Evolutionary conservation across 2,797 vertebrate genomes (phyloP).

Genomic region (Paramormyrops hopkinsi): DNA sequence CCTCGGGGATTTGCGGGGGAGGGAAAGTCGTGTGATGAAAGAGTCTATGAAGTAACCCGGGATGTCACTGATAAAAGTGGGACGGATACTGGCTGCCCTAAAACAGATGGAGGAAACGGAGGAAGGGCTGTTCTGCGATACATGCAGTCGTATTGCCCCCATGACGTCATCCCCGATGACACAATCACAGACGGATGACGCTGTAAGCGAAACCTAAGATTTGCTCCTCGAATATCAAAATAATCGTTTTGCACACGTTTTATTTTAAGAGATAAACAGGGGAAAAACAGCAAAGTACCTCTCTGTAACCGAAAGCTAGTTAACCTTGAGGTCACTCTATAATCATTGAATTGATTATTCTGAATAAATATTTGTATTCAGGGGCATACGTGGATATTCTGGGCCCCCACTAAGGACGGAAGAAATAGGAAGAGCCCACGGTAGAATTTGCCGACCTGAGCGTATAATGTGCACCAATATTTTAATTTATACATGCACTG

Average conservation of each 20-base stretch:
- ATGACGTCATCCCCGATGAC: slow-evolving; percentile 42
- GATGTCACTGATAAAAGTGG: slow-evolving; percentile 50
- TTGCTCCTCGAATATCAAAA: not conserved
- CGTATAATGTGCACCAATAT: too few species aligned
- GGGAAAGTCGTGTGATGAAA: slow-evolving; percentile 54
- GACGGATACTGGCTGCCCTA: slow-evolving; percentile 56
- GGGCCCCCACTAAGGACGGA: too few species aligned
- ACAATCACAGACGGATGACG: not conserved
- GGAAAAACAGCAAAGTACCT: not conserved
- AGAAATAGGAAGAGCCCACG: too few species aligned
- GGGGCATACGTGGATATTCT: not conserved
- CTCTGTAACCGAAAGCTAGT: not conserved
- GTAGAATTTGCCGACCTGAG: too few species aligned
- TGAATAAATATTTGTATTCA: not conserved
- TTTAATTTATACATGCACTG: too few species aligned
- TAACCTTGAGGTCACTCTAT: not conserved
- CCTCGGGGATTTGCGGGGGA: slow-evolving; percentile 44
- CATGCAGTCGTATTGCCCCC: slow-evolving; percentile 44
- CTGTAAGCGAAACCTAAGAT: not conserved
- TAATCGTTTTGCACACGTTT: not conserved
- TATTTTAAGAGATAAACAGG: not conserved
- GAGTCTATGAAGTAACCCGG: slow-evolving; percentile 51
- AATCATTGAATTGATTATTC: not conserved
- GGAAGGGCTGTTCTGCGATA: slow-evolving; percentile 52
- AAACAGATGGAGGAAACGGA: slow-evolving; percentile 61